Conservation (phyloP, 2,113 vertebrate genomes). For the Spea multiplicata region DNA sequence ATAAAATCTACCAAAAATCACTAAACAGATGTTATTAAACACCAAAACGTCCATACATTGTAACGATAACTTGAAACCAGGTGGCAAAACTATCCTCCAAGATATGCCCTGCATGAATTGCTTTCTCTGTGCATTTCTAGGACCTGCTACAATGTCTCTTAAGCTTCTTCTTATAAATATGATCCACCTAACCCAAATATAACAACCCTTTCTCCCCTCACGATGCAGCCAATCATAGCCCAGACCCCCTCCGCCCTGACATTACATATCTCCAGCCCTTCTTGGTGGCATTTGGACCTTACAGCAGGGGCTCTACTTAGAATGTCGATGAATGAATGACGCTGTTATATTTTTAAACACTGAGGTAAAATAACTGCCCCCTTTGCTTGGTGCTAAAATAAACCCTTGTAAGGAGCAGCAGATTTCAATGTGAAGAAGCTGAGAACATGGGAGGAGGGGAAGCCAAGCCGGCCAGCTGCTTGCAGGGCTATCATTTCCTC, state of each 20-base stretch:
- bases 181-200: no score
- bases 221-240: background rate
- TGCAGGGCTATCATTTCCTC: constrained; percentile 43
- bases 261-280: constrained; percentile 1
- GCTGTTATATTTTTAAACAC: constrained; percentile 43
- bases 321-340: constrained; percentile 31
- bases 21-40: no score
- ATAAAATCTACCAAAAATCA: no score
- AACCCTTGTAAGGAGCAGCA: constrained; percentile 45
- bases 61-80: no score
- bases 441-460: constrained; percentile 38
- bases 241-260: background rate
- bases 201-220: no score
- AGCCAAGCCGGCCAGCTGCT: constrained; percentile 42
- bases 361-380: constrained; percentile 30
- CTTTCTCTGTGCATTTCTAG: no score
- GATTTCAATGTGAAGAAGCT: constrained; percentile 36
- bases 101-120: no score
- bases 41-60: no score
- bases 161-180: no score
- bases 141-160: no score
- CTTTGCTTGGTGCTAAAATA: constrained; percentile 37
- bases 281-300: constrained; percentile 9
- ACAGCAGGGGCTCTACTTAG: constrained; percentile 11
- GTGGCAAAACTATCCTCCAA: no score